Base-by-base conservation (phyloP, 2,888 invertebrate genomes). In the Galerucella nymphaeae region DNA sequence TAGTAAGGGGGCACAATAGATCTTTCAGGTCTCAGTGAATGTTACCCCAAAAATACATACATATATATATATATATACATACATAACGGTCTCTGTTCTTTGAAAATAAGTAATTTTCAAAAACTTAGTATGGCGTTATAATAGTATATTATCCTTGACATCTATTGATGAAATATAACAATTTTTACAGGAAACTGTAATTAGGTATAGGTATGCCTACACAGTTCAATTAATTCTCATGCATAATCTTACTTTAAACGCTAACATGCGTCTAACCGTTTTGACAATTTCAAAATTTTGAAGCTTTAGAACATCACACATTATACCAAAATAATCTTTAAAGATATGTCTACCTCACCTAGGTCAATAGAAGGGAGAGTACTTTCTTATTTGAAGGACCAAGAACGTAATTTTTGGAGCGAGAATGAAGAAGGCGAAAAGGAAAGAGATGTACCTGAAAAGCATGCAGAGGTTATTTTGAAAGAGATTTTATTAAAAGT, bases 401-500 rank as follows among this genome's bases (percentile, higher is more conserved):
- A 62, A 62, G 61, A 62, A 62, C 61, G 41, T 18, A 13, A 41
- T 10, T 41, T 18, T 13, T 42, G 42, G 16, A 30, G 30, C n/a
- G 61, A 41, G 42, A 16, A 62, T 41, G 61, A 38, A 16, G 18
- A 18, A 38, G 18, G 16, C 13, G 42, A 20, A 16, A 42, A 18
- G 14, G 42, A 62, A 6, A 18, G 11, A 14, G 61, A 62, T 13
- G n/a, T 41, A 42, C 61, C 61, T 11, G 61, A 62, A 41, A n/a
- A 42, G 18, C 61, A 42, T 62, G 62, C 71, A 2, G 73, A 77
- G 64, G 74, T 75, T 45, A 71, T 85, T 48, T 61, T 85, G 59
- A 76, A 80, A 48, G 80, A 83, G 18, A 59, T 85, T 13, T 59
- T 85, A n/a, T 50, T 76, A 14, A 80, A 81, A 53, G 80, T 84